These are phyloP conservation scores for Loriculus beryllinus DNA, from an alignment of 2,797 vertebrate genomes.

Conservation along the genomic window DNA sequence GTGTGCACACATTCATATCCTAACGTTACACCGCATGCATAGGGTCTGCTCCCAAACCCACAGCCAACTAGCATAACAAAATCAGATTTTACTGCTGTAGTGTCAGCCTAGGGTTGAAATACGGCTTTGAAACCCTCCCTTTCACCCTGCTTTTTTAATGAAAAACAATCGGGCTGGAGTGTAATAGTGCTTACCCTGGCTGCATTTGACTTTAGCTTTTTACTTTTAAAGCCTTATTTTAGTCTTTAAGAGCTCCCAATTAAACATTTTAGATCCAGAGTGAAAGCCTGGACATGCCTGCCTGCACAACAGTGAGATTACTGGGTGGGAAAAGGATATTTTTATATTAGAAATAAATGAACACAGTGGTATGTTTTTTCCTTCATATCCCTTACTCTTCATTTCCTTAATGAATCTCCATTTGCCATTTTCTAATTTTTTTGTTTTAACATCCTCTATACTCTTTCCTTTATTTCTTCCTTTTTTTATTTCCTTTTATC, in stretches of 20 bases:
- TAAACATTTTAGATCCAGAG: slow-evolving; percentile 39
- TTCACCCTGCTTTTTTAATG: slow-evolving; percentile 51
- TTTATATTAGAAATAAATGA: not conserved
- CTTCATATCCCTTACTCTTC: not conserved
- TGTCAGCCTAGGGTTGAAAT: slow-evolving; percentile 65
- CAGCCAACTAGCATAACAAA: slow-evolving; percentile 63
- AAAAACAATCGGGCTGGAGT: slow-evolving; percentile 55
- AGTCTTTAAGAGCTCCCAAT: slow-evolving; percentile 49
- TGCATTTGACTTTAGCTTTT: slow-evolving; percentile 50
- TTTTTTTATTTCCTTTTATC: not conserved
- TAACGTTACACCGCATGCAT: slow-evolving; percentile 9
- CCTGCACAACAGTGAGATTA: slow-evolving; percentile 19
- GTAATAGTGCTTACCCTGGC: slow-evolving; percentile 56
- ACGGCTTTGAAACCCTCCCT: slow-evolving; percentile 59
- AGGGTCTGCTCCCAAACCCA: slow-evolving; percentile 56
- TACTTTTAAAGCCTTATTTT: slow-evolving; percentile 58
- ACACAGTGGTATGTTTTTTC: not conserved
- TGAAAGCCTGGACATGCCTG: slow-evolving; percentile 43
- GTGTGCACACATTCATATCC: slow-evolving; percentile 21
- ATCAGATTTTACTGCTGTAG: slow-evolving; percentile 59
- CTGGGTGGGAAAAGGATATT: slow-evolving; percentile 33
- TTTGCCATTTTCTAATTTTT: not conserved
- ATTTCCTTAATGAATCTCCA: not conserved
- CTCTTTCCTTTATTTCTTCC: not conserved
- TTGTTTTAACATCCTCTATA: not conserved